Evolutionary conservation across 1,140 invertebrate genomes (phyloP), one percentile per base, ranked within the genome.

Genomic region (Globodera rostochiensis): DNA sequence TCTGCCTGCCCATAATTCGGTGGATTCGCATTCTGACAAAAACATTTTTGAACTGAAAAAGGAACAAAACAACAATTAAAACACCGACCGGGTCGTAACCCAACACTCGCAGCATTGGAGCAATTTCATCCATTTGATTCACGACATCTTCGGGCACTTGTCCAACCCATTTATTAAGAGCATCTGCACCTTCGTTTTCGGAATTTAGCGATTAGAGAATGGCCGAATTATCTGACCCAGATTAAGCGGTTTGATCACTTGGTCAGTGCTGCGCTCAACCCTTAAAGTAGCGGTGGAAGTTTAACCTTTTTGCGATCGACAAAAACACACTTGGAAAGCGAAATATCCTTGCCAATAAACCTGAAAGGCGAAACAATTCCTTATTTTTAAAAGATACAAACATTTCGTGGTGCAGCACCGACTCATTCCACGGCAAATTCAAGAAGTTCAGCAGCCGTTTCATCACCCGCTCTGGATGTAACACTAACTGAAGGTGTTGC

Each of bases 161-260:
- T 60, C 95, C 95, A 60, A 97, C 96, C 97, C 97, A 99, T 91
- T 97, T 98, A 83, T 94, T 94, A 73, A 99, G 91, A 9, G 97
- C 97, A 91, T 98, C 76, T 78, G 64, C 21, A 74, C 36, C n/a
- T 36, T 4, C 7, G 11, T 5, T 60, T 19, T 36, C 36, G 36
- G 36, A 36, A 3, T 36, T 36, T 36, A 36, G n/a, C n/a, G 8
- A 9, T 76, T 8, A 8, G 50, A 66, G 7, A 15, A 66, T 9
- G 74, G 50, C 15, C 9, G 53, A 53, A 53, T 53, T 66, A 70
- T 6, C 57, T 15, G 46, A 78, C 76, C 96, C 80, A 96, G 91
- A 92, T 98, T 98, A 15, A 99, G 94, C 7, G 97, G 96, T 90
- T 98, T 98, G 89, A 98, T 95, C 75, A 99, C 96, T 92, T 99